Percentiles rank a stretch among this genome's conserved stretches.
phyloP scores from a whole-genome alignment of 2,113 vertebrate genomes.

The Lampris incognitus region DNA sequence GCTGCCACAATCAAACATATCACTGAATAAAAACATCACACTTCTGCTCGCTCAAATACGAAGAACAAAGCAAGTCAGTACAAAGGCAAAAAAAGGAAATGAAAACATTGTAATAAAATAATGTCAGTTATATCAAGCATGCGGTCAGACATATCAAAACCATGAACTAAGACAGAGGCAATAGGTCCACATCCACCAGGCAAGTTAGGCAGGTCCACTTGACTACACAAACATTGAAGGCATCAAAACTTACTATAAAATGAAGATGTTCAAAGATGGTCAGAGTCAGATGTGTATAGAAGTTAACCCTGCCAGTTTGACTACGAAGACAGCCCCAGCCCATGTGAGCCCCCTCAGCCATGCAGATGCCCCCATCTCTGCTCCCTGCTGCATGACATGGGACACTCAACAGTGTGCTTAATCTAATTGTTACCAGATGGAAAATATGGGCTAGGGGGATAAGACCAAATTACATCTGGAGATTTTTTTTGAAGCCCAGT shows the following conservation, averaged over 20 bases:
- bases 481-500: no score
- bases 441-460: no score
- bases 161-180: conserved; percentile 57
- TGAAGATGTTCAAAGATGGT: conserved; percentile 9
- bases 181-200: conserved; percentile 41
- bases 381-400: no score
- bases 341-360: no score
- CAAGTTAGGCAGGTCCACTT: conserved; percentile 44
- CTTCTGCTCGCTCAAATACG: neutral
- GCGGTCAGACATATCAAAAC: conserved; percentile 58
- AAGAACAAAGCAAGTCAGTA: conserved; percentile 30
- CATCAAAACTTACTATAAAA: neutral
- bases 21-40: conserved; percentile 33
- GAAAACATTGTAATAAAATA: conserved; percentile 35
- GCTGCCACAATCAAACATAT: conserved; percentile 11
- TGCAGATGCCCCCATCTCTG: no score
- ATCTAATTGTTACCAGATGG: no score
- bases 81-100: conserved; percentile 19
- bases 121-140: conserved; percentile 62
- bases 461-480: no score
- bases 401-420: no score
- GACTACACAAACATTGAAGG: conserved; percentile 41
- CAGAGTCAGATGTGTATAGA: neutral
- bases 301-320: neutral
- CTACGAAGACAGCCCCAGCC: no score